phyloP scores from a whole-genome alignment of 2,797 vertebrate species.

The Kryptolebias ocellatus region DNA sequence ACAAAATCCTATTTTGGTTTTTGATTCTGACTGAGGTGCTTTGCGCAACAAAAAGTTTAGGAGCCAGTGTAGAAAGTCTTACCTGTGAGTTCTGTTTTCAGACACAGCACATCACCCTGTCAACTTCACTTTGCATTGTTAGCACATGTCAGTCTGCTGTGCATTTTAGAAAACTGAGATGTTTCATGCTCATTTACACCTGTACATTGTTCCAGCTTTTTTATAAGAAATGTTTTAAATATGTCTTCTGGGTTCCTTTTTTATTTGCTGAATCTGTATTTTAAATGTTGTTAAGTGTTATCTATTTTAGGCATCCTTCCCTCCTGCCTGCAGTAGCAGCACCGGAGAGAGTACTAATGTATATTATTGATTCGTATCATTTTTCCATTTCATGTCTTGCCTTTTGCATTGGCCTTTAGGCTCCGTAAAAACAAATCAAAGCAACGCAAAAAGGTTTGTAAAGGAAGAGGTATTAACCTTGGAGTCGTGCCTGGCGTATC shows the following conservation, averaged over 20 bases:
- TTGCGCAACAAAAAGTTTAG: background rate
- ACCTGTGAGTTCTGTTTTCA: conserved; percentile 5
- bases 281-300: conserved; percentile 26
- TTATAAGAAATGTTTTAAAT: conserved; percentile 7
- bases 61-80: background rate
- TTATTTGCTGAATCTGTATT: conserved; percentile 18
- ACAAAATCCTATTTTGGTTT: background rate
- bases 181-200: conserved; percentile 66
- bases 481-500: conserved; percentile 25
- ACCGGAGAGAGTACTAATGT: conserved; percentile 37
- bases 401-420: conserved; percentile 32
- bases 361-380: conserved; percentile 33
- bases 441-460: conserved; percentile 27
- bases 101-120: conserved; percentile 2
- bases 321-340: conserved; percentile 7
- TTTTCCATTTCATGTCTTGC: conserved; percentile 29
- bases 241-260: conserved; percentile 9
- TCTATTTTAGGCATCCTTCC: conserved; percentile 23
- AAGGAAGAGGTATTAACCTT: conserved; percentile 30
- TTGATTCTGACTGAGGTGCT: background rate
- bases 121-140: conserved; percentile 31
- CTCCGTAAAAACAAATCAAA: conserved; percentile 10
- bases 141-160: conserved; percentile 14
- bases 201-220: conserved; percentile 35
- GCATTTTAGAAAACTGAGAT: conserved; percentile 20